Conservation (phyloP, 2,888 invertebrate species). For the Carabus problematicus region DNA sequence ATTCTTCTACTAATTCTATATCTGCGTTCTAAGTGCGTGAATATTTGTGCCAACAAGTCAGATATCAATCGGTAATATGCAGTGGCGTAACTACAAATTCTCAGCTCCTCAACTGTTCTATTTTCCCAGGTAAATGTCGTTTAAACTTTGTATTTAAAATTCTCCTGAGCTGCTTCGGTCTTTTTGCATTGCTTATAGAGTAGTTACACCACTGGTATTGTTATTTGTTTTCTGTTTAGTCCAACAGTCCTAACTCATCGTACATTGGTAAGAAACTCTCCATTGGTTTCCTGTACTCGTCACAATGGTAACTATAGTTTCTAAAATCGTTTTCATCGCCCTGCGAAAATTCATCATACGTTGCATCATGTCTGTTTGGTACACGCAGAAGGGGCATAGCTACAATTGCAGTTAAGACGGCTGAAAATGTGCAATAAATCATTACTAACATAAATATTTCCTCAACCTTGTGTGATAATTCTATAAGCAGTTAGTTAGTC, state of each 20-base stretch:
- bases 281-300: background rate
- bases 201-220: too few relatives aligned
- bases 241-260: conserved; percentile 14
- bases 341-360: conserved; percentile 17
- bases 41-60: background rate
- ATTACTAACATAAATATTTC: background rate
- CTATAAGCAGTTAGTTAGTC: background rate
- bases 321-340: conserved; percentile 22
- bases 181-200: too few relatives aligned
- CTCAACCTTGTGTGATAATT: background rate
- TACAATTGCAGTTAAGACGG: background rate
- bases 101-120: too few relatives aligned
- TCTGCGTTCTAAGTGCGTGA: background rate
- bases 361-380: conserved; percentile 16
- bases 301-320: conserved; percentile 13
- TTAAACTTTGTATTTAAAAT: too few relatives aligned
- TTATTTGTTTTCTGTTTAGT: too few relatives aligned
- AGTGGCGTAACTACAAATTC: background rate
- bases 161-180: too few relatives aligned
- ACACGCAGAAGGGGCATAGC: background rate
- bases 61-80: background rate
- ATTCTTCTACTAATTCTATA: conserved; percentile 3
- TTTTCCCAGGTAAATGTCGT: too few relatives aligned
- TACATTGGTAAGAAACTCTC: background rate
- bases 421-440: conserved; percentile 12